phyloP scores from a whole-genome alignment of 2,888 invertebrate species.

The Vanessa cardui region DNA sequence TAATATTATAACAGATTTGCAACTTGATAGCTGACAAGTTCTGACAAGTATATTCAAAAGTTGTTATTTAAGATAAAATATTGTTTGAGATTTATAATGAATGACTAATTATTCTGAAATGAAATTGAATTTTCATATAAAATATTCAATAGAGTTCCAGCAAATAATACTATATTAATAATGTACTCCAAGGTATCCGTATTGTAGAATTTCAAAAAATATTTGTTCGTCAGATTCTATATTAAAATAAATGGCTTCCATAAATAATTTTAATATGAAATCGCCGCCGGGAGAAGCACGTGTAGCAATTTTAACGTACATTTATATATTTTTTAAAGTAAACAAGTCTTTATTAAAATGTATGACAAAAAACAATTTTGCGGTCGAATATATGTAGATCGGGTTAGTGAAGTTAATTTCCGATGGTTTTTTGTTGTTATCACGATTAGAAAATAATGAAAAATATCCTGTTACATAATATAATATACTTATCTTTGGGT shows the following conservation, averaged over 20 bases:
- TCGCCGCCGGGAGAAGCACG: slow-evolving; percentile 20
- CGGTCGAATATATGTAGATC: neutral
- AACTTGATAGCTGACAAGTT: too few species aligned
- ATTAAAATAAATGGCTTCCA: slow-evolving; percentile 28
- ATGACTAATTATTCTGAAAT: neutral
- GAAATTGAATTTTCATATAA: neutral
- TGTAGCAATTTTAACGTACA: slow-evolving; percentile 19
- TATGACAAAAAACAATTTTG: slow-evolving; percentile 3
- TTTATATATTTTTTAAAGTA: slow-evolving; percentile 15
- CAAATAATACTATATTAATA: slow-evolving; percentile 11
- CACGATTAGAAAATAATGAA: neutral
- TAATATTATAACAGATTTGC: too few species aligned
- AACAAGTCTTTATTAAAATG: slow-evolving; percentile 23
- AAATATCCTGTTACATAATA: too few species aligned
- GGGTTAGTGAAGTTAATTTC: neutral
- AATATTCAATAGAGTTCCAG: slow-evolving; percentile 1
- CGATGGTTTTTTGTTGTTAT: neutral
- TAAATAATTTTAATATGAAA: slow-evolving; percentile 36
- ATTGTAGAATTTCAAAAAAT: slow-evolving; percentile 24
- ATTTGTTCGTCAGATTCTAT: slow-evolving; percentile 26
- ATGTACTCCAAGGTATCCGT: slow-evolving; percentile 9
- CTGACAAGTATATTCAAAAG: too few species aligned
- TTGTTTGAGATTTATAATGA: too few species aligned
- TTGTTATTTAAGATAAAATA: too few species aligned
- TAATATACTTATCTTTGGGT: too few species aligned